These are phyloP conservation scores for Telmatherina bonti DNA, from an alignment of 2,797 vertebrate species.

Conservation along the genomic window DNA sequence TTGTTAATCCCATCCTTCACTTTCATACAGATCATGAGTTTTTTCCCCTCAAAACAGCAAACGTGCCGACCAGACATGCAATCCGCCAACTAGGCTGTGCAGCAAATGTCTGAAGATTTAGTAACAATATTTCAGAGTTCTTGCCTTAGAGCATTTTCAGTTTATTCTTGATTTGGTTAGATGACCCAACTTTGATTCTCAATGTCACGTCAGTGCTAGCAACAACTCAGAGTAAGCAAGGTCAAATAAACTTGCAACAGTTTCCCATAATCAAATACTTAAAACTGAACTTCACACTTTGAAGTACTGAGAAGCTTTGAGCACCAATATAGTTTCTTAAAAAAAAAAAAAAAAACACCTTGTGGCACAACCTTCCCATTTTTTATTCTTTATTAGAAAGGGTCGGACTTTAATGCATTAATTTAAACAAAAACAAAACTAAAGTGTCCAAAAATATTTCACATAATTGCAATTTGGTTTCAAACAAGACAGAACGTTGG, in stretches of 20 bases:
- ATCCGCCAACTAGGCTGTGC: background rate
- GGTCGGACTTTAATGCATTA: too few relatives aligned
- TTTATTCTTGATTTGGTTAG: background rate
- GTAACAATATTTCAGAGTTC: background rate
- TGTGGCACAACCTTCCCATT: too few relatives aligned
- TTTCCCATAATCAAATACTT: background rate
- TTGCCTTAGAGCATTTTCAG: slow-evolving; percentile 5
- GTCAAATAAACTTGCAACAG: slow-evolving; percentile 2
- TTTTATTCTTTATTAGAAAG: too few relatives aligned
- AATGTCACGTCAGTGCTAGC: background rate
- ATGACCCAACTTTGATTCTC: background rate
- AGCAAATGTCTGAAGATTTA: slow-evolving; percentile 11
- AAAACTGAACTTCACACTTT: background rate
- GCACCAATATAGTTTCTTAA: too few relatives aligned
- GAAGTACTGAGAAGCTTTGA: background rate
- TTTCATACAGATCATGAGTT: slow-evolving; percentile 46
- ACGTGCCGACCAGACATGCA: slow-evolving; percentile 14
- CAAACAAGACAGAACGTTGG: too few relatives aligned
- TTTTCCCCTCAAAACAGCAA: slow-evolving; percentile 20
- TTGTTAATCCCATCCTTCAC: slow-evolving; percentile 61
- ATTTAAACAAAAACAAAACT: too few relatives aligned
- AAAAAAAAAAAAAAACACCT: too few relatives aligned
- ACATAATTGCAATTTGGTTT: too few relatives aligned
- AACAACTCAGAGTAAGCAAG: background rate
- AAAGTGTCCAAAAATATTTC: too few relatives aligned